phyloP scores from a whole-genome alignment of 2,888 invertebrate species.

The Metalampra italica region DNA sequence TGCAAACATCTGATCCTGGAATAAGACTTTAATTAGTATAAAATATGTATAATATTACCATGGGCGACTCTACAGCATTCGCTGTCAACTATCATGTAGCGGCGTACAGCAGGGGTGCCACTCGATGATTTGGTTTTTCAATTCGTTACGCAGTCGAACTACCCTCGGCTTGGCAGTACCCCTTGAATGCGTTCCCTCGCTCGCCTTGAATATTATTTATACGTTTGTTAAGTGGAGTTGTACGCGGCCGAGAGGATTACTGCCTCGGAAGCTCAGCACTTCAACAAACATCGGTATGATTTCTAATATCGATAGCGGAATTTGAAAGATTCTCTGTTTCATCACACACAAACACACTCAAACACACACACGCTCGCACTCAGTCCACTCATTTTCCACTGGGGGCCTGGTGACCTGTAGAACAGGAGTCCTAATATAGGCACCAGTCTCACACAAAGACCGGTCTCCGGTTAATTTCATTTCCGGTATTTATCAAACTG shows the following conservation, averaged over 20 bases:
- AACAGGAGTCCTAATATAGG: too few species aligned
- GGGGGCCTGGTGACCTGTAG: too few species aligned
- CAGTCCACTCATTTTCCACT: too few species aligned
- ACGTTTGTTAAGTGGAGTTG: constrained; percentile 78
- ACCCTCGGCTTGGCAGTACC: constrained; percentile 62
- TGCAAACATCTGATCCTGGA: too few species aligned
- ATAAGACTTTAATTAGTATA: background rate
- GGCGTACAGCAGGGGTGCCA: constrained; percentile 73
- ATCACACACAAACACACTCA: too few species aligned
- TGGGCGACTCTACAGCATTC: constrained; percentile 43
- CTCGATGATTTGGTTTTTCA: constrained; percentile 79
- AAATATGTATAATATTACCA: constrained; percentile 1
- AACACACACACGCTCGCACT: too few species aligned
- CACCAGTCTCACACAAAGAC: too few species aligned
- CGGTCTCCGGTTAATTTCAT: too few species aligned
- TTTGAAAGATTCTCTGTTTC: constrained; percentile 4
- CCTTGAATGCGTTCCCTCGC: constrained; percentile 76
- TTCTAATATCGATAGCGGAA: constrained; percentile 21
- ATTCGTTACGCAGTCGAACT: constrained; percentile 79
- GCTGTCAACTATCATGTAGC: constrained; percentile 72
- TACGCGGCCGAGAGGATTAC: constrained; percentile 64
- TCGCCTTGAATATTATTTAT: constrained; percentile 78
- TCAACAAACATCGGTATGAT: constrained; percentile 74
- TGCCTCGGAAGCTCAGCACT: constrained; percentile 70
- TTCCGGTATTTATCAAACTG: too few species aligned